Base-by-base conservation (phyloP, 1,140 invertebrate genomes). In the Trichomalopsis sarcophagae region DNA sequence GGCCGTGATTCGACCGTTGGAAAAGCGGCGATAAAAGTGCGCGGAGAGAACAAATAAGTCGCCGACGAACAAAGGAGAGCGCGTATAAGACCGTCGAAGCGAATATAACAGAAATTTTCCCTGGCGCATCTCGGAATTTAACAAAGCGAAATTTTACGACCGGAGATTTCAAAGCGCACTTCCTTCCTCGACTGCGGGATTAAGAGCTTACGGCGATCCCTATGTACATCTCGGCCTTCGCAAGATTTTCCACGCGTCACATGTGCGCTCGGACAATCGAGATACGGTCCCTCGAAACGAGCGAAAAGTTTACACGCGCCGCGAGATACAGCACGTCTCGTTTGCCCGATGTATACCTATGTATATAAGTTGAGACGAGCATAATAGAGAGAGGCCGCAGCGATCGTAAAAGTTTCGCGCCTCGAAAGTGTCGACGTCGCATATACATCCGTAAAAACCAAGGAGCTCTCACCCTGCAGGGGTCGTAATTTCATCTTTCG, bases 401-500 rank as follows among this genome's bases (percentile, higher is more conserved):
- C 1, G 27, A 23, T 14, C 40, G 27, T 74, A 82, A 82, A 82
- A 55, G 68, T 74, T 74, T 82, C 81, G 71, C 69, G 44, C 81
- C 17, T 10, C 11, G 69, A 71, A 27, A 10, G 69, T 9, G 30
- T 36, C 30, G 17, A 9, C 40, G 40, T 1, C 69, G 40, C 68
- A 55, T 27, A 82, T 75, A 82, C 75, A 82, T 82, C 71, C 74
- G 55, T 83, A 69, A 83, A 76, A 76, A 83, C 74, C 81, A 62
- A 76, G n/a, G 69, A 44, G 7, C n/a, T 79, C 30, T 40, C 33
- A n/a, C 2, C 14, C 79, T 14, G 14, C 40, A n/a, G 71, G 47
- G 55, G 74, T 40, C 74, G 33, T 83, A 83, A 75, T 83, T 82
- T 50, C 81, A 30, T 75, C 81, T 75, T 27, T 50, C 27, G 44